These are phyloP conservation scores for Cyrtonyx montezumae DNA, from an alignment of 2,113 vertebrate species.

Conservation along the genomic window DNA sequence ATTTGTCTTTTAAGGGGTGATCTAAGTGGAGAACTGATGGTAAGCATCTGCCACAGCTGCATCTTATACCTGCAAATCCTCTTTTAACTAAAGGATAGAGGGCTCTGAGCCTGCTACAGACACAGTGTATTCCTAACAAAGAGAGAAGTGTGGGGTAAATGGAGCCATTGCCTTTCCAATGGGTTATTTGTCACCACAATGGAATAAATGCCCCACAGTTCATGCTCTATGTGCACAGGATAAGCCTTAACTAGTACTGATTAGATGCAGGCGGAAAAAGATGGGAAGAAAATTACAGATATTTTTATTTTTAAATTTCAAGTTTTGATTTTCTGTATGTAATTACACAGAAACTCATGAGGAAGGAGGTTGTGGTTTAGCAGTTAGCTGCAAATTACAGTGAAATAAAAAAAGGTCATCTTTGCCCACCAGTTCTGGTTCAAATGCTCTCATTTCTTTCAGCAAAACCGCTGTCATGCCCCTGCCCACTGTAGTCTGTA, in stretches of 20 bases:
- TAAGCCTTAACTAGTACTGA: not conserved
- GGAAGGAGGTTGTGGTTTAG: not conserved
- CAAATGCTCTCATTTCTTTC: not conserved
- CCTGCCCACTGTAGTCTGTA: not conserved
- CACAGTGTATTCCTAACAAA: not conserved
- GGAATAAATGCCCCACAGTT: not conserved
- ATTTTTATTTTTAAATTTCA: not conserved
- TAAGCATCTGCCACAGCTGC: not conserved
- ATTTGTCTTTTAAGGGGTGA: not conserved
- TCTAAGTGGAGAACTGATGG: not conserved
- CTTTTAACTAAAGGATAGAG: not conserved
- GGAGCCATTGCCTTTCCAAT: not conserved
- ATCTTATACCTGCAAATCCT: not conserved
- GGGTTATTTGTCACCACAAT: not conserved
- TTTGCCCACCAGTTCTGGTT: not conserved
- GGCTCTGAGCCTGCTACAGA: not conserved
- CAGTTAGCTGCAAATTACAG: not conserved
- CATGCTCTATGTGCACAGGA: not conserved
- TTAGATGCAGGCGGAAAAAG: not conserved
- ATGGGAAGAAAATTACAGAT: not conserved
- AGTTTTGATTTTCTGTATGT: not conserved
- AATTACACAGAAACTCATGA: not conserved
- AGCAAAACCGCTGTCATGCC: slow-evolving; percentile 29
- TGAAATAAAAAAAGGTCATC: not conserved
- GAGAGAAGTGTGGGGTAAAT: not conserved